phyloP scores from a whole-genome alignment of 2,888 invertebrate species.

The Pyrochroa serraticornis region DNA sequence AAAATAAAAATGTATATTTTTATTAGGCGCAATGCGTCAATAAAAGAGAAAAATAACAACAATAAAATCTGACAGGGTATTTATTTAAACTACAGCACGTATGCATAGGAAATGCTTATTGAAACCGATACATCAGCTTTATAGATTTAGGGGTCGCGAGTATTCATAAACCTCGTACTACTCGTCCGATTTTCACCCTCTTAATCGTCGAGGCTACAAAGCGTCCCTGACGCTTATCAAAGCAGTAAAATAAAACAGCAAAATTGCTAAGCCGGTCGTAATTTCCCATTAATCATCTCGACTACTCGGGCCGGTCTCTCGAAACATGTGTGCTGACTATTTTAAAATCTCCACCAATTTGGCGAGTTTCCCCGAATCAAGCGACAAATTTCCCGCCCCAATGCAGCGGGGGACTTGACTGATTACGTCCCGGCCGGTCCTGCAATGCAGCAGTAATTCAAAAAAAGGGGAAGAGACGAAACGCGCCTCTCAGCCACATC shows the following conservation, averaged over 20 bases:
- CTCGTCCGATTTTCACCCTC: constrained; percentile 13
- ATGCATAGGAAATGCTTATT: constrained; percentile 49
- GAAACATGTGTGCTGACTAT: not conserved
- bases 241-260: constrained; percentile 1
- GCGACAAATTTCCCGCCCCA: too few relatives aligned
- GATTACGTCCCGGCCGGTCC: too few relatives aligned
- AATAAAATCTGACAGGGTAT: constrained; percentile 52
- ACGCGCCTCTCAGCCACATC: not conserved
- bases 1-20: constrained; percentile 35
- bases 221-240: not conserved
- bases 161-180: constrained; percentile 17
- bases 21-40: constrained; percentile 40
- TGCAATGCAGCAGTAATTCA: too few relatives aligned
- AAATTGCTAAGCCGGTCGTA: not conserved
- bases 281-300: not conserved
- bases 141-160: constrained; percentile 36
- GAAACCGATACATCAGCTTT: constrained; percentile 49
- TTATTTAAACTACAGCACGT: constrained; percentile 45
- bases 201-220: not conserved
- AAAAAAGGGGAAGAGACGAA: not conserved
- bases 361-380: not conserved
- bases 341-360: not conserved
- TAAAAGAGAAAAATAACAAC: constrained; percentile 51
- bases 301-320: not conserved
- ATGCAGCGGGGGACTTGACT: too few relatives aligned